A percentile compares a stretch with the other conserved stretches of the same genome.
Conservation (phyloP, 2,888 invertebrate genomes). For the Orthosia gracilis region DNA sequence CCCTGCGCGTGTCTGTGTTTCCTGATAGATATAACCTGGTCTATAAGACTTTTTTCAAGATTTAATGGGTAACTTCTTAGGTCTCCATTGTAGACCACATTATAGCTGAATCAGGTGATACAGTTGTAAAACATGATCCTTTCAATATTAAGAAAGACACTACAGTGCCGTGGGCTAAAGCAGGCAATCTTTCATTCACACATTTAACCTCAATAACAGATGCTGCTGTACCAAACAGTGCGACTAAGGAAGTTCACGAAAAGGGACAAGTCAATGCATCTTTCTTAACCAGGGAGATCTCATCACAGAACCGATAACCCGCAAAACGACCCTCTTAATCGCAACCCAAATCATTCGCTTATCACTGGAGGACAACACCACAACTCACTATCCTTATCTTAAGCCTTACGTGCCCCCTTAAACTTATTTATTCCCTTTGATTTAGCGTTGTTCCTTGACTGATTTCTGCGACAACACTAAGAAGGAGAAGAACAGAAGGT, state of each 20-base stretch:
- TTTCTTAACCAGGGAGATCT: conserved; percentile 1
- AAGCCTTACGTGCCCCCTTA: conserved; percentile 61
- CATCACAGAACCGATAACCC: conserved; percentile 30
- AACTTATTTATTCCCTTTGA: conserved; percentile 72
- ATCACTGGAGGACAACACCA: conserved; percentile 41
- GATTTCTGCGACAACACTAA: conserved; percentile 61
- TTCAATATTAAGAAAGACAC: no score
- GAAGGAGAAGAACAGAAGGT: conserved; percentile 4
- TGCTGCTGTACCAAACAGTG: not conserved
- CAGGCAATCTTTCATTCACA: no score
- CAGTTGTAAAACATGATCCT: no score
- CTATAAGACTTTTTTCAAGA: no score
- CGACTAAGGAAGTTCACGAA: not conserved
- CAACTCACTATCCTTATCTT: conserved; percentile 63
- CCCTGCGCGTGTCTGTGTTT: no score
- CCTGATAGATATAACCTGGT: no score
- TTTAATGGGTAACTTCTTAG: no score
- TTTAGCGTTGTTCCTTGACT: conserved; percentile 68
- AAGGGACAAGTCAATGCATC: conserved; percentile 19
- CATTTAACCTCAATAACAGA: no score
- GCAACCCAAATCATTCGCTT: conserved; percentile 41
- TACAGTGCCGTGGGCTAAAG: no score
- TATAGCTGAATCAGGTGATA: no score
- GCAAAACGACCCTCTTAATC: conserved; percentile 15
- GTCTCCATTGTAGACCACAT: no score